Evolutionary conservation across 2,113 vertebrate genomes (phyloP).

Genomic region (Heterotis niloticus): DNA sequence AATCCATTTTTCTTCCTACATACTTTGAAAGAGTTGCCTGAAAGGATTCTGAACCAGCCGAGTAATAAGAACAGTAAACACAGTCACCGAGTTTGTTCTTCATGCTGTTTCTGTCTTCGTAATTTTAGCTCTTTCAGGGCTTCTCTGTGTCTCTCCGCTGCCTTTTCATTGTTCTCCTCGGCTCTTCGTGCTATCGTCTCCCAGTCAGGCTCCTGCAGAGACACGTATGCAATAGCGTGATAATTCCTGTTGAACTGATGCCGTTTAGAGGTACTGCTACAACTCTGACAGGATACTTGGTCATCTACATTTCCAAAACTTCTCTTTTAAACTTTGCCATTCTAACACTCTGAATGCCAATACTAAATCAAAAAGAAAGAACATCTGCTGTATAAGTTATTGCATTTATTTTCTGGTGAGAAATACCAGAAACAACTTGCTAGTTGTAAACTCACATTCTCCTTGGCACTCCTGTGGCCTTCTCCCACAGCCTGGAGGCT

Average conservation of each 20-base stretch:
- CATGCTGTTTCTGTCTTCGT: conserved; percentile 64
- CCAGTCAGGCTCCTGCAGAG: conserved; percentile 66
- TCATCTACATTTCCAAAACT: not conserved
- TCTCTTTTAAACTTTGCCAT: too few relatives aligned
- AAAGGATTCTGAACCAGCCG: not conserved
- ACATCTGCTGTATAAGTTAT: too few relatives aligned
- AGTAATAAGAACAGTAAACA: not conserved
- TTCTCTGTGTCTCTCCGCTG: conserved; percentile 74
- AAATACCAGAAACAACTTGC: too few relatives aligned
- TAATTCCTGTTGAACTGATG: not conserved
- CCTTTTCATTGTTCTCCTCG: conserved; percentile 70
- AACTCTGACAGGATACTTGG: not conserved
- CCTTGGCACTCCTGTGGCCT: conserved; percentile 78
- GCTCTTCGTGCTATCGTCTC: conserved; percentile 63
- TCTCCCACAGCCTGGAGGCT: conserved; percentile 75
- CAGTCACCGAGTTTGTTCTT: conserved; percentile 67
- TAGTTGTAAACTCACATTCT: conserved; percentile 70
- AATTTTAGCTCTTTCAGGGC: conserved; percentile 78
- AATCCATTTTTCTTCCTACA: too few relatives aligned
- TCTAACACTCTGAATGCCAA: too few relatives aligned
- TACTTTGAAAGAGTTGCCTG: too few relatives aligned
- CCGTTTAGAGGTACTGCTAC: not conserved
- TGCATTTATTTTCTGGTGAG: not conserved
- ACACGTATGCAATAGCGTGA: conserved; percentile 3
- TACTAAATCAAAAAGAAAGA: too few relatives aligned